A percentile compares a stretch with the other conserved stretches of the same genome.
Conservation (phyloP, 2,113 vertebrate genomes). For the Heptranchias perlo region DNA sequence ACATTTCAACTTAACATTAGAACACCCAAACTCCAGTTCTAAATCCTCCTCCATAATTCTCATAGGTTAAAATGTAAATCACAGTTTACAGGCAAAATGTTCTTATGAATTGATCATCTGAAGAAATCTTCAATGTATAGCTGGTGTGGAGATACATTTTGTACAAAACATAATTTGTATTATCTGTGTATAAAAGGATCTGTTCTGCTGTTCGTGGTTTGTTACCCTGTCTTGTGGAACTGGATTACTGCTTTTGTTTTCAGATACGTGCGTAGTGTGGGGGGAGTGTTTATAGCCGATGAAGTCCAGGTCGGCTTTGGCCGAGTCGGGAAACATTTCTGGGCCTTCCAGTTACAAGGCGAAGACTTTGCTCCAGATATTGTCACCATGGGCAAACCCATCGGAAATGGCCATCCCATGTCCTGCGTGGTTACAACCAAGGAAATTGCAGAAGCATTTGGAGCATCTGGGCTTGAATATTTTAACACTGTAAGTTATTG, state of each 20-base stretch:
- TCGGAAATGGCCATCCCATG: conserved; percentile 93
- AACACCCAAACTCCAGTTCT: not conserved
- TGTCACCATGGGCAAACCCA: conserved; percentile 96
- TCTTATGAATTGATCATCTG: not conserved
- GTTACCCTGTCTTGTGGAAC: not conserved
- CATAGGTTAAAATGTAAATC: not conserved
- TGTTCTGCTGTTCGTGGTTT: not conserved
- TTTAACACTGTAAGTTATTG: conserved; percentile 82
- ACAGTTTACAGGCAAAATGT: not conserved
- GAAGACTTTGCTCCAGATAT: conserved; percentile 90
- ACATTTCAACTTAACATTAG: not conserved
- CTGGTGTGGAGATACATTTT: not conserved
- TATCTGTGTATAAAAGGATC: not conserved
- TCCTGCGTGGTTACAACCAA: conserved; percentile 91
- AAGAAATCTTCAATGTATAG: not conserved
- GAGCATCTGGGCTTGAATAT: conserved; percentile 81
- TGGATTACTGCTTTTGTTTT: conserved; percentile 41
- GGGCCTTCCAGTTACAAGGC: conserved; percentile 88
- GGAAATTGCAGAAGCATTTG: conserved; percentile 82
- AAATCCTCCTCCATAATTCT: not conserved
- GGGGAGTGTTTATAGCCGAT: conserved; percentile 85
- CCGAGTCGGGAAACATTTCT: conserved; percentile 81
- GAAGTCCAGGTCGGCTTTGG: conserved; percentile 97
- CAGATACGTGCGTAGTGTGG: conserved; percentile 71
- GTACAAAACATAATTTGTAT: not conserved